Base-by-base conservation (phyloP, 2,888 invertebrate species). In the Dolichopus griseipennis region DNA sequence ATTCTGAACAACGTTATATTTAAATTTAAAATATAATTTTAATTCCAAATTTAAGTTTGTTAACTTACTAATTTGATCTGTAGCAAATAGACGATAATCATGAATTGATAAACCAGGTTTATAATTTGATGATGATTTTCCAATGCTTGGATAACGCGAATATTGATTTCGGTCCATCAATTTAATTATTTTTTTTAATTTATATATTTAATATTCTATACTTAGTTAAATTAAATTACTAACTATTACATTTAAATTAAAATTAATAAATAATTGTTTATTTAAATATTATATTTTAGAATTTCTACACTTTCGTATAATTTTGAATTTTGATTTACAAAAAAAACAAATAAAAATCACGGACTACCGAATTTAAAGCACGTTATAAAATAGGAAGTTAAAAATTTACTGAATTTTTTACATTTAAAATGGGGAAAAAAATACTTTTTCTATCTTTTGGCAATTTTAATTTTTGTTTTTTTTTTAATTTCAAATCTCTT, bases 1-100 rank as follows among this genome's bases (percentile, higher is more conserved):
- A n/a, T n/a, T n/a, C n/a, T n/a, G n/a, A n/a, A 27, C 27, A 27
- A 27, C 27, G 2, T 27, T 27, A 27, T 27, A 27, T 27, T 27
- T 4, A 27, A 27, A 4, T 27, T 27, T 4, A 5, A 4, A 27
- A 4, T 27, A 2, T 27, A 27, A 27, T 4, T 27, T 27, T 4
- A 27, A 27, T 5, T 27, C 5, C 27, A 2, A 5, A 27, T 4
- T 27, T 2, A 27, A 27, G 2, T 27, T 4, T 27, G 27, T 27
- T 27, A 37, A 52, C 52, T 52, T 52, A 52, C 52, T 52, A 18
- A 15, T 2, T 3, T 63, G 27, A 67, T 52, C 18, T 52, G 21
- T 21, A 65, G 21, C 65, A 43, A 65, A 65, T 43, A 41, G 18
- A 22, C 18, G 52, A 52, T 52, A 52, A 52, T 52, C 52, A n/a